These are phyloP conservation scores for Neoitamus cyanurus DNA, from an alignment of 2,888 invertebrate genomes.

Conservation along the genomic window DNA sequence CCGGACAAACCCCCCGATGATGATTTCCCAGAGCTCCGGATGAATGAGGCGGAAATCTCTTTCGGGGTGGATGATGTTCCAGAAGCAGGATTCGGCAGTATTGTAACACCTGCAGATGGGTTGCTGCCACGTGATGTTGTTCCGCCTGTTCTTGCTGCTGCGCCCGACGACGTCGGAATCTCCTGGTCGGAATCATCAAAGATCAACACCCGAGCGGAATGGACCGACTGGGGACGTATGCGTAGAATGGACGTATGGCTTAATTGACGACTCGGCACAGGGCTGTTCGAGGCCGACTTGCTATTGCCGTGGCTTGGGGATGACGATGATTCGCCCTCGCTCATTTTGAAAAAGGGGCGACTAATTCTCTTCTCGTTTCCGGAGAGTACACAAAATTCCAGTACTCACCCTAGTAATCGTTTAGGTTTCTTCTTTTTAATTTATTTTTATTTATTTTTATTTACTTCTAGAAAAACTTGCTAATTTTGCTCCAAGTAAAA, in stretches of 20 bases:
- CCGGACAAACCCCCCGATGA: slow-evolving; percentile 64
- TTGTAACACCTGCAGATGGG: neutral
- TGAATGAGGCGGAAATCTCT: slow-evolving; percentile 49
- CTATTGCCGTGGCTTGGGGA: slow-evolving; percentile 11
- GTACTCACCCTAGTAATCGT: neutral
- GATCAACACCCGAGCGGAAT: slow-evolving; percentile 80
- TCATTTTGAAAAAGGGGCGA: slow-evolving; percentile 23
- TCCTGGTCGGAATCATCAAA: slow-evolving; percentile 80
- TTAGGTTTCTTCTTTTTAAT: neutral
- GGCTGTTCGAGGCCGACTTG: slow-evolving; percentile 42
- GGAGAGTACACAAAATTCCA: neutral
- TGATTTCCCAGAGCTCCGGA: slow-evolving; percentile 59
- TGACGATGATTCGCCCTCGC: slow-evolving; percentile 39
- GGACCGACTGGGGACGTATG: slow-evolving; percentile 70
- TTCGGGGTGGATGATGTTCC: slow-evolving; percentile 42
- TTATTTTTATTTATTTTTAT: neutral
- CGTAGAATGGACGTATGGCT: slow-evolving; percentile 24
- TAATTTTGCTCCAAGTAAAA: neutral
- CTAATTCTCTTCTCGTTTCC: neutral
- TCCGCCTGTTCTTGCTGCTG: neutral
- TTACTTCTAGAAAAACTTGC: neutral
- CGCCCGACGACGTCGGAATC: neutral
- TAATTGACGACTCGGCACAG: slow-evolving; percentile 19
- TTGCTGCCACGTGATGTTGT: neutral
- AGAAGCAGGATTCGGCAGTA: slow-evolving; percentile 18